A percentile compares a stretch with the other conserved stretches of the same genome.
Evolutionary conservation across 2,113 vertebrate genomes (phyloP).

Genomic region (Bambusicola thoracicus): DNA sequence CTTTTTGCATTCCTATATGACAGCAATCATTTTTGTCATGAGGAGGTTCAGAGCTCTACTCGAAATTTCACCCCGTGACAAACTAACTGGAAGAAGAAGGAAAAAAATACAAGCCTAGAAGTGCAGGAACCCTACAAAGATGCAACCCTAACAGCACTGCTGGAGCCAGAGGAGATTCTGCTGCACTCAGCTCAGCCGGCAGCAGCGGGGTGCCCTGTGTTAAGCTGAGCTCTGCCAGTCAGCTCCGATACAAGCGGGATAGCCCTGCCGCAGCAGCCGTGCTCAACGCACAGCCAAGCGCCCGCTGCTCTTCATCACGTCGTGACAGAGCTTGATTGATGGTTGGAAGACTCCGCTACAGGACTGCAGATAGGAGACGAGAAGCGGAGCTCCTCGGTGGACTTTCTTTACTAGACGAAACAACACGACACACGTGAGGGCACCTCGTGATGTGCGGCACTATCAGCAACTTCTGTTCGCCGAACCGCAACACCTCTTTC

Average conservation of each 20-base stretch:
- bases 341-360: background rate
- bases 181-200: background rate
- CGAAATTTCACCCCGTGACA: background rate
- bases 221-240: background rate
- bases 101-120: background rate
- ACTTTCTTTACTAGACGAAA: background rate
- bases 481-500: background rate
- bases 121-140: background rate
- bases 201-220: fast-evolving
- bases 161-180: background rate
- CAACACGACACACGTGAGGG: too few species aligned
- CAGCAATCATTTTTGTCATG: constrained; percentile 1
- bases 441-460: fast-evolving
- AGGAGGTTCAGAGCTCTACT: background rate
- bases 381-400: background rate
- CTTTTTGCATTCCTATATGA: background rate
- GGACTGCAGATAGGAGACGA: background rate
- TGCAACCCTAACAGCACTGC: background rate
- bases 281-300: background rate
- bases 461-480: background rate
- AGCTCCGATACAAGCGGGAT: background rate
- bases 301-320: background rate
- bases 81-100: background rate
- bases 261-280: background rate
- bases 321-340: fast-evolving